phyloP scores from a whole-genome alignment of 30 jellyfish, hydroid and myxozoan genomes.

The Aurelia aurita region DNA sequence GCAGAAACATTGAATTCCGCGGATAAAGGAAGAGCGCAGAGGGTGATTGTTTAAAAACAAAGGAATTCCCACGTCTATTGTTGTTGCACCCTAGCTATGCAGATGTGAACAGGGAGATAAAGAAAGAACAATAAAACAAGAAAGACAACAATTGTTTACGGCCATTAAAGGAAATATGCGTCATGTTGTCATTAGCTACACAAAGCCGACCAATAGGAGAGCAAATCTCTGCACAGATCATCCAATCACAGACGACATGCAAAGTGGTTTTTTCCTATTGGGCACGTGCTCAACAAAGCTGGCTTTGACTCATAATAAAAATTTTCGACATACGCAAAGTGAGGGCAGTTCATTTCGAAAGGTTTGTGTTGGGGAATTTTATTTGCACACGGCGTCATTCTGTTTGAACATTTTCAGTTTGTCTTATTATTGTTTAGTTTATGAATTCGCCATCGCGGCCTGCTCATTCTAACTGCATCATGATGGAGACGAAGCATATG shows the following conservation, averaged over 20 bases:
- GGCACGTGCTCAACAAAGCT: slow-evolving; percentile 84
- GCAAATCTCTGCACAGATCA: slow-evolving; percentile 23
- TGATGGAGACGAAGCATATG: slow-evolving; percentile 75
- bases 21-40: slow-evolving; percentile 61
- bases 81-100: slow-evolving; percentile 50
- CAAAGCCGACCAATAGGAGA: slow-evolving; percentile 61
- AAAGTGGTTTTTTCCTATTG: slow-evolving; percentile 56
- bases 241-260: slow-evolving; percentile 74
- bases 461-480: background rate
- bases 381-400: slow-evolving; percentile 79
- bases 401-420: slow-evolving; percentile 59
- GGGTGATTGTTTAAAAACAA: slow-evolving; percentile 60
- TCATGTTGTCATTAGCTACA: slow-evolving; percentile 78
- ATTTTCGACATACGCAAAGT: slow-evolving; percentile 81
- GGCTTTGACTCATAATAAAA: slow-evolving; percentile 76
- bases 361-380: slow-evolving; percentile 86
- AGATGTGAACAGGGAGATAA: slow-evolving; percentile 45
- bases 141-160: slow-evolving; percentile 30
- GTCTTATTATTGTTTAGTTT: slow-evolving; percentile 54
- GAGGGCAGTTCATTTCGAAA: slow-evolving; percentile 80
- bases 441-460: slow-evolving; percentile 18
- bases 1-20: slow-evolving; percentile 62
- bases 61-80: slow-evolving; percentile 84
- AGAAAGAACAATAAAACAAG: slow-evolving; percentile 50
- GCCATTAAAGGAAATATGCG: slow-evolving; percentile 80